Evolutionary conservation across 2,113 vertebrate genomes (phyloP).

Genomic region (Xenopus borealis): DNA sequence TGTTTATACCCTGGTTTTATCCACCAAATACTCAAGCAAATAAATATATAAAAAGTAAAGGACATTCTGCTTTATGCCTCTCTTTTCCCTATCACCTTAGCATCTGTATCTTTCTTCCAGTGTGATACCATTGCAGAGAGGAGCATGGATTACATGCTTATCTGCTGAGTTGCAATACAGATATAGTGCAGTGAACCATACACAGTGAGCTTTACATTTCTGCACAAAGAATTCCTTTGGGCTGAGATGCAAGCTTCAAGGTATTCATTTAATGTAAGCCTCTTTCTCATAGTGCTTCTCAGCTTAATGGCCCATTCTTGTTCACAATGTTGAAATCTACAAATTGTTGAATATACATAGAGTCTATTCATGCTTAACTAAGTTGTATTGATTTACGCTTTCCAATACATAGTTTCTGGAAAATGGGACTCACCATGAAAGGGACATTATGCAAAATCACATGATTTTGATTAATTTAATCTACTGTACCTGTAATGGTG

Average conservation of each 20-base stretch:
- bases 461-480: too few relatives aligned
- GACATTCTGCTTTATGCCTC: neutral
- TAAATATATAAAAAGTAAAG: too few relatives aligned
- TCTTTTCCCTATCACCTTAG: neutral
- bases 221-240: neutral
- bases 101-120: conserved; percentile 9
- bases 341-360: neutral
- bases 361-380: neutral
- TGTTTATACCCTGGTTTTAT: too few relatives aligned
- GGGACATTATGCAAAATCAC: too few relatives aligned
- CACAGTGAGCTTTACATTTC: neutral
- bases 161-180: conserved; percentile 16
- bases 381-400: too few relatives aligned
- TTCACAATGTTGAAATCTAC: neutral
- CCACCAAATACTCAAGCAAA: too few relatives aligned
- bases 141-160: neutral
- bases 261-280: neutral
- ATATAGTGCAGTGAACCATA: conserved; percentile 18
- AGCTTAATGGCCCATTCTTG: neutral
- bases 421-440: too few relatives aligned
- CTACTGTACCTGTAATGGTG: too few relatives aligned
- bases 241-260: conserved; percentile 2
- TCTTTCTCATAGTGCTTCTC: neutral
- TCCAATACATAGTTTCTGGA: too few relatives aligned
- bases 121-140: neutral